A percentile compares a stretch with the other conserved stretches of the same genome.
phyloP scores from a whole-genome alignment of 2,888 invertebrate species.

The Antheraea yamamai region DNA sequence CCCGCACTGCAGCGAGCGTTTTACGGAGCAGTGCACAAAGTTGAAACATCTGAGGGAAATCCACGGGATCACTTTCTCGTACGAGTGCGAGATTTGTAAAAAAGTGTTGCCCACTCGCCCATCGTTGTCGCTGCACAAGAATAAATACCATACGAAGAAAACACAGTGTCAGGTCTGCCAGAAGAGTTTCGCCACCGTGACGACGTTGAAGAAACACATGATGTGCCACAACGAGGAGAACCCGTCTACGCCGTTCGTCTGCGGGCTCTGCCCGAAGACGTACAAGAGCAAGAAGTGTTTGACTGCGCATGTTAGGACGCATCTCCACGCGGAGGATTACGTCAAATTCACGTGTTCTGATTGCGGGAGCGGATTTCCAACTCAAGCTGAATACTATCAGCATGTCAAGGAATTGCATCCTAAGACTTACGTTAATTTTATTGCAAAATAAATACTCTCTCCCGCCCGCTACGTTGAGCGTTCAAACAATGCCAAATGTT shows the following conservation, averaged over 20 bases:
- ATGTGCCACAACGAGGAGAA: constrained; percentile 58
- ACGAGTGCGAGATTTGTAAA: constrained; percentile 60
- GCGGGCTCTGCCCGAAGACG: constrained; percentile 72
- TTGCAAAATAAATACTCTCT: background rate
- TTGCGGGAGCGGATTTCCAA: constrained; percentile 50
- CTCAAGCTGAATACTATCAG: constrained; percentile 50
- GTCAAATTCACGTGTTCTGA: constrained; percentile 51
- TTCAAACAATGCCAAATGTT: background rate
- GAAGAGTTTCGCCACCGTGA: constrained; percentile 68
- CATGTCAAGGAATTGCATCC: constrained; percentile 65
- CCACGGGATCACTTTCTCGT: constrained; percentile 61
- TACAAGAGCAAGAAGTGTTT: constrained; percentile 74
- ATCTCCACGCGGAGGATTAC: constrained; percentile 40
- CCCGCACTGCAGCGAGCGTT: constrained; percentile 61
- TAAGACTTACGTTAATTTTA: constrained; percentile 37
- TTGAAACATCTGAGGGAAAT: constrained; percentile 62
- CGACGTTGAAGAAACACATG: constrained; percentile 61
- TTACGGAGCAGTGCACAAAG: constrained; percentile 62
- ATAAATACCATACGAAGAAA: constrained; percentile 60
- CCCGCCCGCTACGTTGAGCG: background rate
- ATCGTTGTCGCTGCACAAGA: constrained; percentile 62
- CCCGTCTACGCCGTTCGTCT: constrained; percentile 44
- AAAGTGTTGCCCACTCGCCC: constrained; percentile 56
- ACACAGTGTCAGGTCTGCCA: constrained; percentile 75
- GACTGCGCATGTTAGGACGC: constrained; percentile 65